Base-by-base conservation (phyloP, 2,113 vertebrate genomes). In the Potamarius usumacintae region DNA sequence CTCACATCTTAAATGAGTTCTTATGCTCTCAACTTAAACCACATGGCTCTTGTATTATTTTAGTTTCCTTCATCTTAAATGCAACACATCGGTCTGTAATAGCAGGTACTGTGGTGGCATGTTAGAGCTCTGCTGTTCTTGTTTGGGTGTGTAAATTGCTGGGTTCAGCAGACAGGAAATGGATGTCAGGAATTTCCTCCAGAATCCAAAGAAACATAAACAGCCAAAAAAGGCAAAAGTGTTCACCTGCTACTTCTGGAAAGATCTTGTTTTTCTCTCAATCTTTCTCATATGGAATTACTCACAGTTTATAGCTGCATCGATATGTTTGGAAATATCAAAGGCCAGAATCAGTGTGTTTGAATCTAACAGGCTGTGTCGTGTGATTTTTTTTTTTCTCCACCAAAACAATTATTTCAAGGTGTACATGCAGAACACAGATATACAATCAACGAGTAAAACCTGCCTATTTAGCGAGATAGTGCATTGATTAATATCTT, bases 201-300 rank as follows among this genome's bases (percentile, higher is more conserved):
- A 30, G 57, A 79, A 67, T 80, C 57, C 81, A 65, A 57, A 86
- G 30, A 65, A 86, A 85, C 55, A 77, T 84, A 86, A 89, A 88
- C 74, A 86, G 65, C 18, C 17, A 10, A 20, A 79, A 86, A 82
- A 79, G 63, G 52, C 52, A 71, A n/a, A 72, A n/a, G 20, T 52
- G 83, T 85, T 78, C 53, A 88, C 71, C 82, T 58, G 50, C 22
- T 77, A 52, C 20, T 50, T 22, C 71, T 77, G 74, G 50, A 53
- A 52, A n/a, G 4, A 77, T 77, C 4, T 67, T 22, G 52, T 6
- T 50, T 48, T 71, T 34, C 52, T 48, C 52, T 69, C 42, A 69
- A 2, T 69, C 17, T 27, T 22, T 27, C 55, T 89, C 42, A 87
- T 52, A 57, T 74, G 55, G 72, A 86, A 72, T 79, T 10, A 69